These are phyloP conservation scores for Hydrotaea cyrtoneurina DNA, from an alignment of 2,888 invertebrate genomes.

Conservation along the genomic window DNA sequence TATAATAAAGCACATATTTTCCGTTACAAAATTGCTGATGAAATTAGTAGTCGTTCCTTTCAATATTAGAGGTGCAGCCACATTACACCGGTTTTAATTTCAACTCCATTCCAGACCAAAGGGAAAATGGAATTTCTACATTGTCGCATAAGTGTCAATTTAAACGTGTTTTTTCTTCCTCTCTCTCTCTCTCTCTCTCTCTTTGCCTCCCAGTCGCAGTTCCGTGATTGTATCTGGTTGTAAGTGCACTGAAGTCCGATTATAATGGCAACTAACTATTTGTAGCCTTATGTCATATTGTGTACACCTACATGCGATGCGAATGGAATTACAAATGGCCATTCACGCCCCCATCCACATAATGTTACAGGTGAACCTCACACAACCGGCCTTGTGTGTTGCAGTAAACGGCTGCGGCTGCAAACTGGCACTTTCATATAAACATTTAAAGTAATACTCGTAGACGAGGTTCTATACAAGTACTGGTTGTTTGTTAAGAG, in stretches of 20 bases:
- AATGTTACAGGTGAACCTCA: background rate
- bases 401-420: no score
- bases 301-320: background rate
- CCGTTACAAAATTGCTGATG: no score
- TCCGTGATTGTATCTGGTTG: background rate
- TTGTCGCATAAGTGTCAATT: slow-evolving; percentile 66
- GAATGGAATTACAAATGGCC: background rate
- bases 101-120: slow-evolving; percentile 17
- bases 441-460: no score
- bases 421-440: no score
- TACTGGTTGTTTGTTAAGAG: no score
- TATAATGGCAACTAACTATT: slow-evolving; percentile 20
- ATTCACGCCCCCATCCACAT: slow-evolving; percentile 19
- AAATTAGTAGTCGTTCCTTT: no score
- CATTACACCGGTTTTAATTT: slow-evolving; percentile 41
- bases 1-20: no score
- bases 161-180: slow-evolving; percentile 34
- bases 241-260: background rate
- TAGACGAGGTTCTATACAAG: no score
- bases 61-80: background rate
- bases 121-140: slow-evolving; percentile 61
- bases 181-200: no score
- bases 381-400: no score
- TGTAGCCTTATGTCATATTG: slow-evolving; percentile 8
- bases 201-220: background rate